A percentile compares a stretch with the other conserved stretches of the same genome.
Evolutionary conservation across 1,140 invertebrate species (phyloP).

Genomic region (Psilanteris sp.): DNA sequence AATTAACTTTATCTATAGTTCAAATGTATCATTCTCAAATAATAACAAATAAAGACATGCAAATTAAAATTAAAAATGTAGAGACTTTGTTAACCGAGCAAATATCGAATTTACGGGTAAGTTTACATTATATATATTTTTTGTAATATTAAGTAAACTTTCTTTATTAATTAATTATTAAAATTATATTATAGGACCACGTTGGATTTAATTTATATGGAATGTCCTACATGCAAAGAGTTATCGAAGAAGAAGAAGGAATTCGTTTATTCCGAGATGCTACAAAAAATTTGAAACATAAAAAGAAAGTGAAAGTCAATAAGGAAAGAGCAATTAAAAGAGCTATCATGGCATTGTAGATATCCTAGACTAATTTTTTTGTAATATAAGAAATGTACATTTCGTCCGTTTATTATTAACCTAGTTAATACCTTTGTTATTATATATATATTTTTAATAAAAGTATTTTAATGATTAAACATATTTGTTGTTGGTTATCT

Average conservation of each 20-base stretch:
- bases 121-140: constrained; percentile 15
- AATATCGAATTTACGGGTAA: constrained; percentile 84
- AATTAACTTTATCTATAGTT: constrained; percentile 89
- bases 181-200: constrained; percentile 84
- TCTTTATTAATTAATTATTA: constrained; percentile 4
- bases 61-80: constrained; percentile 86
- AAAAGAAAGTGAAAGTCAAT: constrained; percentile 84
- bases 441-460: no score
- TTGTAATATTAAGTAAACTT: neutral
- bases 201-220: constrained; percentile 94
- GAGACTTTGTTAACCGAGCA: constrained; percentile 82
- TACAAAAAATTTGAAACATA: constrained; percentile 83
- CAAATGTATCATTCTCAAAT: constrained; percentile 93
- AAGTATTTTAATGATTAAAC: no score
- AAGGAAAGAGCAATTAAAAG: constrained; percentile 86
- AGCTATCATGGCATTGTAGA: constrained; percentile 80
- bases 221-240: constrained; percentile 86
- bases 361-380: neutral
- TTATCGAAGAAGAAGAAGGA: constrained; percentile 89
- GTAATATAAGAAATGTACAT: no score
- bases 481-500: no score
- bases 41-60: constrained; percentile 83
- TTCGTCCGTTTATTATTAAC: no score
- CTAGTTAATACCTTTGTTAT: no score
- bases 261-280: constrained; percentile 92